Base-by-base conservation (phyloP, 2,113 vertebrate genomes). In the Xenotilapia flavipinnis region DNA sequence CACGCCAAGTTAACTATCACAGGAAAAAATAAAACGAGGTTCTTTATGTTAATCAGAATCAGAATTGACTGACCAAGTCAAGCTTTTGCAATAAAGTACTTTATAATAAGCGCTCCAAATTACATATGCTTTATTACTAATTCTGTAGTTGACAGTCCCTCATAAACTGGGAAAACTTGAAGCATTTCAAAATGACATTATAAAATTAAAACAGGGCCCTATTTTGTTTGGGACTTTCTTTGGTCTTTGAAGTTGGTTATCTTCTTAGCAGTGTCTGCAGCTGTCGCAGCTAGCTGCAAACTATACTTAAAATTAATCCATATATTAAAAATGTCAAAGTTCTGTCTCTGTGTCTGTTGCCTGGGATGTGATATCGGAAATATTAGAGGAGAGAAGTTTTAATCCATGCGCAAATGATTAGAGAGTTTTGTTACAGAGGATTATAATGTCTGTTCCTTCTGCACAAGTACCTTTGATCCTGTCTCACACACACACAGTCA, bases 291-390 rank as follows among this genome's bases (percentile, higher is more conserved):
- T 68, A 83, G 60, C 60, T 65, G 60, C 60, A 38, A 65, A 65
- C 85, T 88, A 28, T 82, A 84, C 84, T 92, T 91, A 77, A 91
- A 91, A 92, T 87, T 84, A 93, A 94, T 94, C 91, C 91, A 92
- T 80, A 90, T 85, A 94, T 93, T 91, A 89, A 92, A 86, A 89
- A 87, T 84, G 91, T 90, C 89, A 92, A 31, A 80, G 58, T 77
- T 82, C 81, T 88, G 68, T 84, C 80, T 88, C 77, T 82, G 38
- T 79, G 81, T 88, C 47, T 89, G 28, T 80, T 89, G 82, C 81
- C 4, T 56, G 21, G 60, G 79, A 86, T 73, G 84, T 77, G 26
- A 77, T 80, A 83, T 47, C 9, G 2, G 9, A 47, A 75, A 91
- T 81, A 86, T 80, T 65, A 84, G 83, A 90, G 55, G 56, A 81